Percentiles rank a stretch among this genome's conserved stretches.
phyloP scores from a whole-genome alignment of 2,888 invertebrate species.

The Ennomos fuscantarius region DNA sequence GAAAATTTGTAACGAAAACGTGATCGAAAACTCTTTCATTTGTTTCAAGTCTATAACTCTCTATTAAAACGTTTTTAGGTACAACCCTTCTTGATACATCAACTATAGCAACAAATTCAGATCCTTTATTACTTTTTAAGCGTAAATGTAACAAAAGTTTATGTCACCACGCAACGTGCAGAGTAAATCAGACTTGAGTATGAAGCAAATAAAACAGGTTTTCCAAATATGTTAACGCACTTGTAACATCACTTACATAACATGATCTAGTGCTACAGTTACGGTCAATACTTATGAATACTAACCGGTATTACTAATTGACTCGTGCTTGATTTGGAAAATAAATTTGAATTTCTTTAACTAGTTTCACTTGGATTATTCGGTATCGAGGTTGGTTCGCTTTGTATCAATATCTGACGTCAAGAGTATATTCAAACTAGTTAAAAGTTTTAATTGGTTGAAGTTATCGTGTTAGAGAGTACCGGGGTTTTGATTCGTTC shows the following conservation, averaged over 20 bases:
- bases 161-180: no score
- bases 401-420: conserved; percentile 16
- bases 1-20: no score
- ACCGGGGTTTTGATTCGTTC: no score
- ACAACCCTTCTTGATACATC: no score
- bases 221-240: conserved; percentile 4
- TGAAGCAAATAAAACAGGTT: conserved; percentile 9
- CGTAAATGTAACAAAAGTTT: no score
- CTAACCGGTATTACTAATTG: conserved; percentile 13
- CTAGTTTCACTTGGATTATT: conserved; percentile 16
- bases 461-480: background rate
- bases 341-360: conserved; percentile 11
- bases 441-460: conserved; percentile 20
- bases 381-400: conserved; percentile 18
- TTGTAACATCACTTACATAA: conserved; percentile 19
- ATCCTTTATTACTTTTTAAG: no score
- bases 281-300: conserved; percentile 13
- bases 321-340: conserved; percentile 13
- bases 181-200: no score
- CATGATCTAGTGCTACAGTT: conserved; percentile 17
- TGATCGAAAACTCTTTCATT: no score
- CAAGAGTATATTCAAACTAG: conserved; percentile 12
- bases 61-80: no score
- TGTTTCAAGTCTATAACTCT: no score
- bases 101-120: no score